phyloP scores from a whole-genome alignment of 2,888 invertebrate genomes.

The Nipponacmea schrenckii region DNA sequence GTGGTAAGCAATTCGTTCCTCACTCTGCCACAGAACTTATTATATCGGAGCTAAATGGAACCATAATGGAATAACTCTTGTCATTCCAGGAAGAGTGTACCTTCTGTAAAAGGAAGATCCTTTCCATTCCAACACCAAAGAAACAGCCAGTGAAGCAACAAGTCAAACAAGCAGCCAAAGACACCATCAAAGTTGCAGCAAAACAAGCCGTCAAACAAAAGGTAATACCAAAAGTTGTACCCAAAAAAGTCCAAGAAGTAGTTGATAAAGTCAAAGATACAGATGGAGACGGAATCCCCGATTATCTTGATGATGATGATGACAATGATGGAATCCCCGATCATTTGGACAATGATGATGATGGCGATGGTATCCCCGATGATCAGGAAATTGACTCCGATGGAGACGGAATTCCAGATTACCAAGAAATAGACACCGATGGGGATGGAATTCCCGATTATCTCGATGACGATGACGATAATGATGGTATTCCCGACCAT shows the following conservation, averaged over 20 bases:
- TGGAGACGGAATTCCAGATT: slow-evolving; percentile 53
- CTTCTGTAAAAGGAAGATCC: slow-evolving; percentile 49
- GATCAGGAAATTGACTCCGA: slow-evolving; percentile 35
- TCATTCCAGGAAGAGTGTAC: slow-evolving; percentile 46
- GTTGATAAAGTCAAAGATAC: slow-evolving; percentile 34
- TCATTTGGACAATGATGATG: slow-evolving; percentile 46
- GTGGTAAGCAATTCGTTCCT: too few species aligned
- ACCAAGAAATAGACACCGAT: slow-evolving; percentile 38
- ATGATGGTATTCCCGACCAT: slow-evolving; percentile 55
- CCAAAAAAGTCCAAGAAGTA: background rate
- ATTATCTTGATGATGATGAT: slow-evolving; percentile 48
- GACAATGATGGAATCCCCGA: slow-evolving; percentile 51
- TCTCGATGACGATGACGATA: slow-evolving; percentile 36
- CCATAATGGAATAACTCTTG: background rate
- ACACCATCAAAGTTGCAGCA: slow-evolving; percentile 10
- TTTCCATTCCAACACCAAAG: slow-evolving; percentile 32
- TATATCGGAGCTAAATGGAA: too few species aligned
- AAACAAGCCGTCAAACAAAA: background rate
- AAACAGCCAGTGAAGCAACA: background rate
- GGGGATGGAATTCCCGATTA: slow-evolving; percentile 48
- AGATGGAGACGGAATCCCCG: slow-evolving; percentile 59
- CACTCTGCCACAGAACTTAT: too few species aligned
- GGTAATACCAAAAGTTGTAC: slow-evolving; percentile 13
- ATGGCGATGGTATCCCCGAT: slow-evolving; percentile 56
- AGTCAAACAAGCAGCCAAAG: slow-evolving; percentile 9